phyloP scores from a whole-genome alignment of 2,888 invertebrate species.

The Apotomis betuletana region DNA sequence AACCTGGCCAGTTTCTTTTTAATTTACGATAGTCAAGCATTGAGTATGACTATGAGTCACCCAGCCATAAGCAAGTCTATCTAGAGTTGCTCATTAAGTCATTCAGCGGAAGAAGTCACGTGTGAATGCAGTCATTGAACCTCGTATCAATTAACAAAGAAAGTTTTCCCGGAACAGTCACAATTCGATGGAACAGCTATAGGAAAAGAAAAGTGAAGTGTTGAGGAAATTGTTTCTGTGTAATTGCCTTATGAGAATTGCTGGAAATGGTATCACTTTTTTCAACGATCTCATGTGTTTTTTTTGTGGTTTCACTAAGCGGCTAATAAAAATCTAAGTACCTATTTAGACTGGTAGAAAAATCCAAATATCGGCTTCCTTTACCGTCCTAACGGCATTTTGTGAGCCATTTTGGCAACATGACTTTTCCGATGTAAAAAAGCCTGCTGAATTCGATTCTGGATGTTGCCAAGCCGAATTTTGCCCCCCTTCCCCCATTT shows the following conservation, averaged over 20 bases:
- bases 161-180: constrained; percentile 31
- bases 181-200: constrained; percentile 31
- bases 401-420: too few species aligned
- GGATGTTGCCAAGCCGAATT: too few species aligned
- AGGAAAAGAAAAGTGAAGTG: constrained; percentile 32
- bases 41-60: not conserved
- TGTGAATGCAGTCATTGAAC: constrained; percentile 26
- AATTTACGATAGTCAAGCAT: too few species aligned
- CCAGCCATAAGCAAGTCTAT: not conserved
- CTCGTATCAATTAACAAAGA: constrained; percentile 35
- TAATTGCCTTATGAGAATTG: constrained; percentile 18
- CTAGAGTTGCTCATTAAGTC: not conserved
- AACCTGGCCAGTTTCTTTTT: too few species aligned
- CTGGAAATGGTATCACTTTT: constrained; percentile 9
- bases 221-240: constrained; percentile 11
- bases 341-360: too few species aligned
- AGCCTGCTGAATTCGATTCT: too few species aligned
- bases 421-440: too few species aligned
- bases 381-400: too few species aligned
- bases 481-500: too few species aligned
- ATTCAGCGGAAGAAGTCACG: constrained; percentile 32
- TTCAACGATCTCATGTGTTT: not conserved
- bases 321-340: too few species aligned
- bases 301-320: too few species aligned
- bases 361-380: too few species aligned